Evolutionary conservation across 2,113 vertebrate genomes (phyloP), one percentile per base, ranked within the genome.

Genomic region (Cephalopterus ornatus): DNA sequence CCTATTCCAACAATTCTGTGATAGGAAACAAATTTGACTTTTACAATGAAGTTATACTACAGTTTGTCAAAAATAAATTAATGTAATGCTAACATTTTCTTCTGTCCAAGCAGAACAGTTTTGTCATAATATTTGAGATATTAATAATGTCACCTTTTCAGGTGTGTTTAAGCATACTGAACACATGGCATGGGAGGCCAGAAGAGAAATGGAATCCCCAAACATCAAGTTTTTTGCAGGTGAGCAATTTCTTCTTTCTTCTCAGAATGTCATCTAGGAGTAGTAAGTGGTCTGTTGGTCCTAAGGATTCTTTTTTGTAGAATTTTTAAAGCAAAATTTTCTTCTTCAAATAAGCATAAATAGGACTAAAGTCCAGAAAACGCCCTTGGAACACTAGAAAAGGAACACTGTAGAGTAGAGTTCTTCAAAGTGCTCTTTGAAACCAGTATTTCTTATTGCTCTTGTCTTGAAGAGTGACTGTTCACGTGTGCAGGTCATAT

Each of bases 131-230:
- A 28, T 83, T 92, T 94, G 21, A 62, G 76, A 6, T 80, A 75
- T 76, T 86, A 93, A 80, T 63, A 18, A 30, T 86, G 56, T 95
- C 65, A 47, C 37, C 33, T 41, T 74, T 92, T 86, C 94, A 99
- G 99, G 99, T 99, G 88, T 99, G 99, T 98, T 99, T 99, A 99
- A 99, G 99, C 96, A 99, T 99, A 96, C 98, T 99, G 68, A 99
- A 99, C 97, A 99, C 99, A 0, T 99, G 99, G 99, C 99, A 99
- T 41, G 99, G 99, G 71, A 99, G 99, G 97, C 99, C 99, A 35
- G 99, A 99, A 98, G 99, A 99, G 96, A 99, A 99, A 61, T 99
- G 99, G 99, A 99, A 99, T 98, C 99, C 99, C 11, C 99, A 99
- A 92, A 99, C 99, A 87, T 99, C 99, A 94, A 99, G 99, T 97